Evolutionary conservation across 2,113 vertebrate genomes (phyloP), one percentile per base, ranked within the genome.

Genomic region (Pavo muticus): DNA sequence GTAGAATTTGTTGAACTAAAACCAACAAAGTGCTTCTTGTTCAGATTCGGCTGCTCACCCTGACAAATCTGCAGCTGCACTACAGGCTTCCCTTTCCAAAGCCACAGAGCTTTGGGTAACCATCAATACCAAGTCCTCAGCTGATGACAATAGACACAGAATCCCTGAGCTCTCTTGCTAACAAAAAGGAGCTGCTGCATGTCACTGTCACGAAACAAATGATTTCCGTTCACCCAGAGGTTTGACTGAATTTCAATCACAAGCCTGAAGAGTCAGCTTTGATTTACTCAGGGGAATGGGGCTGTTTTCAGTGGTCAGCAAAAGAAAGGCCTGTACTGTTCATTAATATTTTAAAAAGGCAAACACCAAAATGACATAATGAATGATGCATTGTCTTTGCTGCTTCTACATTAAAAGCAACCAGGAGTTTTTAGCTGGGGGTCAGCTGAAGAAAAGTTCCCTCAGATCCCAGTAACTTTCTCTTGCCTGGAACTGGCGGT

Each of bases 321-420:
- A 88, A 97, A 95, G 88, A 84, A 74, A 95, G 89, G 76, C 68
- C 77, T 92, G 89, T 72, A 75, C 79, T 90, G 78, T 78, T 96
- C 95, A 97, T 97, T 95, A 97, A 97, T 97, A 96, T 96, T 98
- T 97, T 80, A 97, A 56, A 94, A 96, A 93, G 85, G 83, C 92
- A 40, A 96, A 95, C 54, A 61, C 84, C 94, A n/a, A 90, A 86
- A 96, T 93, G 97, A 72, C 94, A 94, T 67, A 14, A 88, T 35
- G 75, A 90, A 84, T 93, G 96, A 96, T 75, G 54, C 39, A 72
- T 87, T 59, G 79, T 42, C 60, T 83, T 61, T 0, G 2, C 75
- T 89, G 84, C 42, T 47, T 88, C 74, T 60, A 75, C 71, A 57
- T 84, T 95, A 93, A 92, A 60, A 95, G 59, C 65, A 65, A 69